A percentile compares a stretch with the other conserved stretches of the same genome.
Conservation (phyloP, 2,113 vertebrate species). For the Nothobranchius furzeri region DNA sequence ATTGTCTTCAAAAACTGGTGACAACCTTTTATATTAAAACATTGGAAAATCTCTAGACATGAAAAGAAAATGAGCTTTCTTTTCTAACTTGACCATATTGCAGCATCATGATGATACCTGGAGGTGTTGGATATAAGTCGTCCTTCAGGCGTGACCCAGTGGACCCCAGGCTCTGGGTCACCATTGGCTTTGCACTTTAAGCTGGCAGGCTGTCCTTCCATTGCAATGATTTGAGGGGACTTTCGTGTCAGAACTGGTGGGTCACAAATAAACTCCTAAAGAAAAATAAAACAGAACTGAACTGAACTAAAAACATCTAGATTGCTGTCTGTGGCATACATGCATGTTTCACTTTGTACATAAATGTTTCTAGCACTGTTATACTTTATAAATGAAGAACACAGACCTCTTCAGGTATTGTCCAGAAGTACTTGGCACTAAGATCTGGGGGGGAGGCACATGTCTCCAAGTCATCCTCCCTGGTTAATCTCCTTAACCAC, state of each 20-base stretch:
- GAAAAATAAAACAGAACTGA: neutral
- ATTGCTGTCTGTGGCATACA: neutral
- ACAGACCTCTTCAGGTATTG: conserved; percentile 87
- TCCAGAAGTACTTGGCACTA: conserved; percentile 94
- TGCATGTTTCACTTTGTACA: neutral
- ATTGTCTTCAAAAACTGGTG: no score
- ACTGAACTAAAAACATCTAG: neutral
- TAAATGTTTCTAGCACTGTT: neutral
- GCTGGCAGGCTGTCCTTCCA: conserved; percentile 82
- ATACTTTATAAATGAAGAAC: neutral
- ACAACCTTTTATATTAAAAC: no score
- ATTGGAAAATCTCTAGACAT: no score
- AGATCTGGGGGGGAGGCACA: conserved; percentile 90
- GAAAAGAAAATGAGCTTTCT: no score
- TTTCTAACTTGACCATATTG: no score
- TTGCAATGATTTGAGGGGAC: conserved; percentile 74
- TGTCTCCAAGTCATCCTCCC: conserved; percentile 92
- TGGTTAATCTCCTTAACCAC: conserved; percentile 89
- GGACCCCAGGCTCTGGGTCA: conserved; percentile 90
- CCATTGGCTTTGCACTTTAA: conserved; percentile 94
- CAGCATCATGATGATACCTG: conserved; percentile 38
- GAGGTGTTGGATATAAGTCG: conserved; percentile 88
- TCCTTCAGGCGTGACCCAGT: conserved; percentile 92
- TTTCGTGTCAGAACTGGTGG: conserved; percentile 92
- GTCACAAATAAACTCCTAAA: conserved; percentile 90